phyloP scores from a whole-genome alignment of 2,113 vertebrate species.

The Indicator maculatus region DNA sequence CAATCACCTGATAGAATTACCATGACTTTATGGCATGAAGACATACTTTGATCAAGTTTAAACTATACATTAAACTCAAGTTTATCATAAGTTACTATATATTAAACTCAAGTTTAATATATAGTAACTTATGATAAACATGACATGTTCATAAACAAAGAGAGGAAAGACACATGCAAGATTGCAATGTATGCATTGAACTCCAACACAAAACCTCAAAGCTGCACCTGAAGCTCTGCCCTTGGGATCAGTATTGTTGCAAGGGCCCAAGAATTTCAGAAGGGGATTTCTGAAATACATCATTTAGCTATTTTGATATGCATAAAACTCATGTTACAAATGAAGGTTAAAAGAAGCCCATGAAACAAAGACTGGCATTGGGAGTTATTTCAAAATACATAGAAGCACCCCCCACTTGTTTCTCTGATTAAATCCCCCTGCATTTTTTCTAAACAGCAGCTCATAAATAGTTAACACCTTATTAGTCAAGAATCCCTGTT shows the following conservation, averaged over 20 bases:
- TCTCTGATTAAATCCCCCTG: neutral
- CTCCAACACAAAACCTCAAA: neutral
- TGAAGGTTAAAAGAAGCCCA: neutral
- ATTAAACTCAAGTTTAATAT: neutral
- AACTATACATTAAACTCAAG: neutral
- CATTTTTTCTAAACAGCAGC: neutral
- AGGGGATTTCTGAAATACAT: neutral
- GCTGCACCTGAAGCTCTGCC: neutral
- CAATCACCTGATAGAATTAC: neutral
- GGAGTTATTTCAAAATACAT: neutral
- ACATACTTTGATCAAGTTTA: neutral
- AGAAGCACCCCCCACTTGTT: neutral
- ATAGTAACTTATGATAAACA: neutral
- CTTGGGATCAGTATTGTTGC: neutral
- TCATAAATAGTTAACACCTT: neutral
- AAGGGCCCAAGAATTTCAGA: neutral
- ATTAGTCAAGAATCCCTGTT: neutral
- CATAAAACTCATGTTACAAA: neutral
- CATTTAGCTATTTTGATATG: neutral
- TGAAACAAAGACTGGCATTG: neutral
- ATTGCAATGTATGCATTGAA: neutral
- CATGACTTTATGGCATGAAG: rapidly evolving
- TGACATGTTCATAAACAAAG: neutral
- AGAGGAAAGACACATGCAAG: neutral
- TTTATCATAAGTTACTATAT: neutral